Evolutionary conservation across 2,797 vertebrate genomes (phyloP), one percentile per base, ranked within the genome.

Genomic region (Enteromius treurensis): DNA sequence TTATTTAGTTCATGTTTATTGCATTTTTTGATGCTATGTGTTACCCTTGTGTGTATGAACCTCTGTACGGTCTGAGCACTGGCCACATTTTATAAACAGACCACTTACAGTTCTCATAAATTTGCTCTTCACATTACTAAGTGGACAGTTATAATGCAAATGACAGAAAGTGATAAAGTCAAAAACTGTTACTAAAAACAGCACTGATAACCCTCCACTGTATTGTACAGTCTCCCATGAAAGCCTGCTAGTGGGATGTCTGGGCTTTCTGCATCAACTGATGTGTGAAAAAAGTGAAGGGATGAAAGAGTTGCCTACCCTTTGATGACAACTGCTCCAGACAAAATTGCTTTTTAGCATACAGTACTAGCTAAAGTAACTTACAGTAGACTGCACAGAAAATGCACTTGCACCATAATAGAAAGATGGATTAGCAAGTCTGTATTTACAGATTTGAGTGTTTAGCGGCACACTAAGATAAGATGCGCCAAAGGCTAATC

Each of bases 161-260:
- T 23, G n/a, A 42, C 6, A 42, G 21, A 42, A 45, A 45, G 47
- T 55, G 67, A 70, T 21, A 71, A 26, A 55, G 65, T 13, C 45
- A 70, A 40, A 55, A n/a, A 29, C 32, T 62, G 15, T 19, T 19
- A 29, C 51, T 55, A 55, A 29, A 17, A 51, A 15, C 60, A 62
- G 60, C 60, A 62, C 32, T 32, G n/a, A 78, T 71, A 85, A 83
- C 71, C 71, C 67, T 68, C 62, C n/a, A 73, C 49, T 79, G 67
- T 80, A 40, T 47, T 58, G 40, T 60, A 23, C 34, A 70, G n/a
- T 45, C 77, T 77, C 23, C 53, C 75, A 77, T 68, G 37, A 78
- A 32, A 32, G 15, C n/a, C 37, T 37, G 49, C 51, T 60, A 45
- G 68, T 2, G 15, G 60, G 74, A 45, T 78, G 71, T 67, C 67